These are phyloP conservation scores for Characodon lateralis DNA, from an alignment of 2,797 vertebrate species.

Conservation along the genomic window DNA sequence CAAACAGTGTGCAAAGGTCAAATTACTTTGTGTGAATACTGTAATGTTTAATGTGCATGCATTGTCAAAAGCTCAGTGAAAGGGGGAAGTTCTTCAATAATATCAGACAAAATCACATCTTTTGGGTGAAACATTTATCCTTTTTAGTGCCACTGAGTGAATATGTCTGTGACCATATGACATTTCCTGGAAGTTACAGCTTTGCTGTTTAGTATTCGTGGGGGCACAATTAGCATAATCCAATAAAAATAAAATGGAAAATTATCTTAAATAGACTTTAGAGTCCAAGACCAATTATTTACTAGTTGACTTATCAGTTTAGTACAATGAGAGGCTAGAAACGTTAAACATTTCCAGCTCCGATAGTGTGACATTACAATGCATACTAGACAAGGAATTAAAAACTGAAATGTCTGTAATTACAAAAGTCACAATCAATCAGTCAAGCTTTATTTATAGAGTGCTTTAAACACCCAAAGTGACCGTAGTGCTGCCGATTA, in stretches of 20 bases:
- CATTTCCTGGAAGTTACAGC: slow-evolving; percentile 11
- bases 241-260: slow-evolving; percentile 28
- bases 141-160: not conserved
- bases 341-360: slow-evolving; percentile 42
- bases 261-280: slow-evolving; percentile 33
- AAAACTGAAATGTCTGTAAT: not conserved
- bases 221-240: slow-evolving; percentile 24
- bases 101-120: not conserved
- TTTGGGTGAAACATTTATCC: not conserved
- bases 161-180: not conserved
- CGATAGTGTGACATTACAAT: slow-evolving; percentile 28
- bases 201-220: slow-evolving; percentile 18
- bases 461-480: too few species aligned
- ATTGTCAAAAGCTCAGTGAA: slow-evolving; percentile 43
- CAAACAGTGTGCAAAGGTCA: slow-evolving; percentile 33
- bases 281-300: slow-evolving; percentile 41
- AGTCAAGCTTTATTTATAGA: too few species aligned
- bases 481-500: too few species aligned
- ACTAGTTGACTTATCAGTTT: slow-evolving; percentile 37
- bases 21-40: slow-evolving; percentile 13
- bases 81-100: slow-evolving; percentile 27
- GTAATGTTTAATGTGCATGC: slow-evolving; percentile 28
- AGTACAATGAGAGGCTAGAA: slow-evolving; percentile 23
- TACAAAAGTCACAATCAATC: not conserved
- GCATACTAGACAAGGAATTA: not conserved